Conservation (phyloP, 2,888 invertebrate genomes). For the Xanthia icteritia region DNA sequence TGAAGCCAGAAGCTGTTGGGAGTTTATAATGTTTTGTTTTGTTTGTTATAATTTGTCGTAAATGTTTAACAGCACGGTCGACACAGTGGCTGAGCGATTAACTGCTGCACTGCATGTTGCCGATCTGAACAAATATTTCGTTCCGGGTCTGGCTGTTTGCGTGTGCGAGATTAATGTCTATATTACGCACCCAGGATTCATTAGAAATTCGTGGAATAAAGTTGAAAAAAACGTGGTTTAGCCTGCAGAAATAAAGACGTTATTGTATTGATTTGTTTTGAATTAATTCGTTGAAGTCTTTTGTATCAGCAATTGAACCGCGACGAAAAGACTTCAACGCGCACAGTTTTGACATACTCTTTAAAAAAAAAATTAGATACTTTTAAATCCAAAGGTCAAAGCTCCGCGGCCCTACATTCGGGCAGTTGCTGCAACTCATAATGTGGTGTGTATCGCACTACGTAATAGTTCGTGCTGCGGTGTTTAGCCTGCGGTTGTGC, state of each 20-base stretch:
- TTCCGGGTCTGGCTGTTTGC: not conserved
- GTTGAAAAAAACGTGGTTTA: too few relatives aligned
- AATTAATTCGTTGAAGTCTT: slow-evolving; percentile 32
- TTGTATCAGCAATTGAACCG: not conserved
- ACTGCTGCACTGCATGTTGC: too few relatives aligned
- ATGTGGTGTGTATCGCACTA: slow-evolving; percentile 58
- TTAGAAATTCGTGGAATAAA: not conserved
- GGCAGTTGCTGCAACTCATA: slow-evolving; percentile 60
- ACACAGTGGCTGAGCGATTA: too few relatives aligned
- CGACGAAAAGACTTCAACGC: slow-evolving; percentile 45
- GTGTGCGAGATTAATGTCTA: not conserved
- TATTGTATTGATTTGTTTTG: not conserved
- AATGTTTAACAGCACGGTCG: too few relatives aligned
- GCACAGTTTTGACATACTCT: too few relatives aligned
- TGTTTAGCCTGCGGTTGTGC: slow-evolving; percentile 66
- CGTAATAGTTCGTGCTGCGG: slow-evolving; percentile 62
- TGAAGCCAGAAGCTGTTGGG: too few relatives aligned
- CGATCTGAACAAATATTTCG: too few relatives aligned
- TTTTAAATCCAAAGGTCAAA: slow-evolving; percentile 55
- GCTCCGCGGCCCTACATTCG: slow-evolving; percentile 32
- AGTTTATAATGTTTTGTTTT: too few relatives aligned
- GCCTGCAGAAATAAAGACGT: too few relatives aligned
- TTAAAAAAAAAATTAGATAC: not conserved
- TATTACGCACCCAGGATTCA: not conserved
- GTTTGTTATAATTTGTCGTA: too few relatives aligned